Evolutionary conservation across 2,113 vertebrate species (phyloP), one percentile per base, ranked within the genome.

Genomic region (Eleginops maclovinus): DNA sequence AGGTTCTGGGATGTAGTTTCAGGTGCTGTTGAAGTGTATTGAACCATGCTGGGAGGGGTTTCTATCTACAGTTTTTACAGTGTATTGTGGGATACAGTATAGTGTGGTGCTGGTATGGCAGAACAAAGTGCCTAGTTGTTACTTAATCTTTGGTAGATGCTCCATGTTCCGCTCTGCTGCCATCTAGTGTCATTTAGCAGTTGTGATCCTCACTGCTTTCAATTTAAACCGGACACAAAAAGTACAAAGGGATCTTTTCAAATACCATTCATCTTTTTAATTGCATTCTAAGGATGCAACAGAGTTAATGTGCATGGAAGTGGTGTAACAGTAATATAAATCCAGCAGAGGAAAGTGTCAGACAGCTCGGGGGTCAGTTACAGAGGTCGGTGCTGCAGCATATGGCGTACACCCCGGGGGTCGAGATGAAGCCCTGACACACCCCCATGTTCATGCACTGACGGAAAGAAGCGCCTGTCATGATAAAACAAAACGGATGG

Each of bases 341-440:
- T 6, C 14, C 12, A 44, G 12, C 43, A 44, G 43, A 44, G 43
- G 31, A 36, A 36, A 8, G 4, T 36, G 4, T 44, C 43, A 44
- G 43, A 44, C 43, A 15, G 43, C 11, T 15, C 3, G 13, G 4
- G 26, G 17, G n/a, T 90, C 58, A 59, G 80, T 92, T 91, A 82
- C 91, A 92, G 74, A 77, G 87, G 85, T 91, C 22, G 2, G 72
- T 75, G 77, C 43, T 74, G 87, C 91, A 91, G 83, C 87, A 91
- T 0, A 0, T 9, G 3, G 85, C 75, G 0, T 72, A 1, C 0
- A 3, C 59, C 1, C 77, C 83, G 0, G 87, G 90, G 7, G 83
- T 85, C 13, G 0, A 2, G 14, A 78, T 19, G 72, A 19, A 88
- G 5, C 74, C n/a, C 73, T 53, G 71, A 74, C 88, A 90, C 16